These are phyloP conservation scores for Chaetops frenatus DNA, from an alignment of 2,113 vertebrate species.

Conservation along the genomic window DNA sequence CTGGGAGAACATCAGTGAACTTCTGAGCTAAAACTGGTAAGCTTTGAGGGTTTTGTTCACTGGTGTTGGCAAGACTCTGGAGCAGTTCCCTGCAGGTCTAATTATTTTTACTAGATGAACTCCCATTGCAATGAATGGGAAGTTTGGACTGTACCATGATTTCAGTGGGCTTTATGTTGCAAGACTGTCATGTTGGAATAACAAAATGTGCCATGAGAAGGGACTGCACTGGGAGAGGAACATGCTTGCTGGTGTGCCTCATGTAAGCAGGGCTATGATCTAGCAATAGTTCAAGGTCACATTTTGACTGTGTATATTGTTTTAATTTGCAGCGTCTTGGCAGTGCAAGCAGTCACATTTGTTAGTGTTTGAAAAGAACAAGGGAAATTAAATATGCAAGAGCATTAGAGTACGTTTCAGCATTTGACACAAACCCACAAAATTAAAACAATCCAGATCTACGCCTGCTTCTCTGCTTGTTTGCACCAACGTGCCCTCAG, in stretches of 20 bases:
- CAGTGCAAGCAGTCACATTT: slow-evolving; percentile 11
- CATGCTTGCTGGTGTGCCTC: neutral
- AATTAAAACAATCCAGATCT: slow-evolving; percentile 24
- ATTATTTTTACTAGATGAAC: slow-evolving; percentile 57
- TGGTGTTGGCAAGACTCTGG: slow-evolving; percentile 34
- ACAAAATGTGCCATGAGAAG: neutral
- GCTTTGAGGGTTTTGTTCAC: slow-evolving; percentile 52
- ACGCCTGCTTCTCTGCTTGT: neutral
- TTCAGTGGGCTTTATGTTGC: neutral
- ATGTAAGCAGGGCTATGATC: neutral
- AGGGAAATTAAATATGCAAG: slow-evolving; percentile 37
- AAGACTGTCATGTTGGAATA: neutral
- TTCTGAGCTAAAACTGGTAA: slow-evolving; percentile 51
- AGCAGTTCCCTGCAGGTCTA: slow-evolving; percentile 60
- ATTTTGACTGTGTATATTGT: neutral
- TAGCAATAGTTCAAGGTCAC: neutral
- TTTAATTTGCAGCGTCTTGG: slow-evolving; percentile 30
- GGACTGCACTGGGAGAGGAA: neutral
- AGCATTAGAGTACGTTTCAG: neutral
- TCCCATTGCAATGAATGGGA: slow-evolving; percentile 5
- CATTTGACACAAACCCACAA: slow-evolving; percentile 15
- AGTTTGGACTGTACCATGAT: neutral
- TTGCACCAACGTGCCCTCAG: neutral
- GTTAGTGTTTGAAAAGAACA: slow-evolving; percentile 39
- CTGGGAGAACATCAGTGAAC: slow-evolving; percentile 34